These are phyloP conservation scores for Mesaphorura yosii DNA, from an alignment of 1,140 invertebrate species.

Conservation along the genomic window DNA sequence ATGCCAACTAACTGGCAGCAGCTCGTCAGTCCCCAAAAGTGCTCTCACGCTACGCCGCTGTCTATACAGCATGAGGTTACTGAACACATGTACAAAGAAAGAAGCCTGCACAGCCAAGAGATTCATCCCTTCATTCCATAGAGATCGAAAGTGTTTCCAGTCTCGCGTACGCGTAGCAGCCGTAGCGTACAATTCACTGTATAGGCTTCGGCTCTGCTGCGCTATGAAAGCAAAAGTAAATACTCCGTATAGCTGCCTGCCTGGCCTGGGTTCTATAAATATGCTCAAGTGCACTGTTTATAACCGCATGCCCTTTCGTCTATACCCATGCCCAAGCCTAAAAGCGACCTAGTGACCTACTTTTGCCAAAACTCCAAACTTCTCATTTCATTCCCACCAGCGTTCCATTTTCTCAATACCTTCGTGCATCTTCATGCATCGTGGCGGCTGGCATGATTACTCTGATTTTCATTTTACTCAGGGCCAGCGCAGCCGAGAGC, in stretches of 20 bases:
- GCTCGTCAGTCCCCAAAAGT: neutral
- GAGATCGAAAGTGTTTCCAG: constrained; percentile 27
- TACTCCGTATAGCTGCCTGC: neutral
- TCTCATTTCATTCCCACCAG: neutral
- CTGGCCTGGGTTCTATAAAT: neutral
- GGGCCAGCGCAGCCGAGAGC: too few relatives aligned
- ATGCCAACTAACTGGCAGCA: neutral
- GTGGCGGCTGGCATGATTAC: too few relatives aligned
- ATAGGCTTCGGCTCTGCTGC: too few relatives aligned
- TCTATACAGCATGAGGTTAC: neutral
- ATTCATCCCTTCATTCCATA: constrained; percentile 8
- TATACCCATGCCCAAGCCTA: too few relatives aligned
- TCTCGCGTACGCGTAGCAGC: too few relatives aligned
- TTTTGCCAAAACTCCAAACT: constrained; percentile 23
- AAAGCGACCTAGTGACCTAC: constrained; percentile 30
- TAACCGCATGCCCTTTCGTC: too few relatives aligned
- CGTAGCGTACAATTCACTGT: too few relatives aligned
- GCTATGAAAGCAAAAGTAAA: too few relatives aligned
- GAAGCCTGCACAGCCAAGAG: too few relatives aligned
- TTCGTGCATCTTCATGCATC: too few relatives aligned
- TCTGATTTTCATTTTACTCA: too few relatives aligned
- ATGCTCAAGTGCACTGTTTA: neutral
- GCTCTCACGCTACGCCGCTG: neutral
- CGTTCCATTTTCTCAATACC: constrained; percentile 1
- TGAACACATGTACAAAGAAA: too few relatives aligned